Base-by-base conservation (phyloP, 1,140 invertebrate genomes). In the Condylostylus longicornis region DNA sequence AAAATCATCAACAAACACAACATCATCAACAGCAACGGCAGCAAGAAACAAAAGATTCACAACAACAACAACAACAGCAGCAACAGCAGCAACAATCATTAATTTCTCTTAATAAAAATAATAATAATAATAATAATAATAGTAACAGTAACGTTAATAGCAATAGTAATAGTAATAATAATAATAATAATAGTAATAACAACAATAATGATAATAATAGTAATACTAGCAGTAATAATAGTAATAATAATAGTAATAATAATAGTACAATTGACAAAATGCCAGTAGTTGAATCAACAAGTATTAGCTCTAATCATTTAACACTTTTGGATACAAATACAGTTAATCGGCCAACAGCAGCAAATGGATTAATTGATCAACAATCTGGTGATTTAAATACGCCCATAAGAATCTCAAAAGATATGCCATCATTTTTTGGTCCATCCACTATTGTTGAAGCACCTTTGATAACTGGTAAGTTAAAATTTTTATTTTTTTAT, bases 401-500 rank as follows among this genome's bases (percentile, higher is more conserved):
- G 19, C 79, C 79, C 35, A 76, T 80, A 40, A 81, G 77, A 49
- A 81, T 77, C 46, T 79, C 79, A 58, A 70, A 73, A 50, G 78
- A 80, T 67, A 67, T 79, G 53, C 77, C 80, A 42, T 71, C 73
- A 46, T 82, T 83, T 64, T 83, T 82, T 58, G 78, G 77, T 13
- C 77, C 77, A 35, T 75, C 68, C 43, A 79, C 71, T 39, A 74
- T 83, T 46, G 75, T 86, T 40, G 82, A 86, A 62, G 82, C 82
- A 44, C 82, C 82, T 42, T 79, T 80, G 42, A 87, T 87, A 53
- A 80, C 82, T 75, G 83, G 82, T 86, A 64, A 67, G n/a, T n/a
- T n/a, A n/a, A n/a, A n/a, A n/a, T n/a, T n/a, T 17, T 31, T 32
- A n/a, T 33, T 27, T 17, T 36, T 27, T 27, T 27, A 4, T 5